Evolutionary conservation across 2,113 vertebrate species (phyloP).

Genomic region (Telmatochromis sp.): DNA sequence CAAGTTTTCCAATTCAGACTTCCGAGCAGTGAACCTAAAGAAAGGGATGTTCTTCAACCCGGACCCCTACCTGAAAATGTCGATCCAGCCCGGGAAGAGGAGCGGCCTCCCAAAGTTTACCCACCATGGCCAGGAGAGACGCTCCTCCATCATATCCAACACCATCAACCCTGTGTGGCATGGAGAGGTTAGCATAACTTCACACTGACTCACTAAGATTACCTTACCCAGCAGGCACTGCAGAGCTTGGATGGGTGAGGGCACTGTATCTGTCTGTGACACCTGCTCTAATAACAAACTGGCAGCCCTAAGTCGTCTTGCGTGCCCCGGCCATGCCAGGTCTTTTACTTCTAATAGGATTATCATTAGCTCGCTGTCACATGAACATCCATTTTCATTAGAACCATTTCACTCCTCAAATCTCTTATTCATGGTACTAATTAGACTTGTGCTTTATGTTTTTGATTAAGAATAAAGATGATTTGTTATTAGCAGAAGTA

Average conservation of each 20-base stretch:
- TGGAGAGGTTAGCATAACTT: constrained; percentile 81
- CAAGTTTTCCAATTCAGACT: constrained; percentile 65
- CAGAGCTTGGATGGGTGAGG: neutral
- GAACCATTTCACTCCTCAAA: neutral
- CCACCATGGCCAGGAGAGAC: constrained; percentile 92
- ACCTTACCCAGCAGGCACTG: neutral
- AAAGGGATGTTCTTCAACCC: constrained; percentile 99
- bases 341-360: neutral
- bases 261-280: rapidly evolving
- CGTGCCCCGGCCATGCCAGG: rapidly evolving
- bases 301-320: neutral
- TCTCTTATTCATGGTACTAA: rapidly evolving
- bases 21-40: constrained; percentile 89
- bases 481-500: neutral
- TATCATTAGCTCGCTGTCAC: neutral
- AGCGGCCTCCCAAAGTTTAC: constrained; percentile 92
- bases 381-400: neutral
- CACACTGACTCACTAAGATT: neutral
- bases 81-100: constrained; percentile 96
- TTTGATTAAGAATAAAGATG: neutral
- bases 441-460: neutral
- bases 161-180: constrained; percentile 96
- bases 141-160: constrained; percentile 94
- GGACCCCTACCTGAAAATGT: constrained; percentile 98
- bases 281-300: neutral